A percentile compares a stretch with the other conserved stretches of the same genome.
phyloP scores from a whole-genome alignment of 2,888 invertebrate genomes.

The Pachymerium ferrugineum region DNA sequence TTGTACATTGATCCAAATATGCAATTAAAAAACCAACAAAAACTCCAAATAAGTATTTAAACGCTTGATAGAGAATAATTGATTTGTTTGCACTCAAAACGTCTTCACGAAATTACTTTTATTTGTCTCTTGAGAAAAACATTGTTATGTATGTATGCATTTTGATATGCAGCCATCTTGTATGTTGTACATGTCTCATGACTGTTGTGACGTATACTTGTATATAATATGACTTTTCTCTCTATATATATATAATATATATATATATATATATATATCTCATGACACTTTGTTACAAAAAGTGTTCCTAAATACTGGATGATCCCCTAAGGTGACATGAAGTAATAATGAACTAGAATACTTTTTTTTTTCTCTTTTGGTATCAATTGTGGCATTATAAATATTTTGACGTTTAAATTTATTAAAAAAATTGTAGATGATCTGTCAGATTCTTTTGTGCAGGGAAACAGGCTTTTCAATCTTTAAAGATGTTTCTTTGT shows the following conservation, averaged over 20 bases:
- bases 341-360: not conserved
- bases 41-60: not conserved
- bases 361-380: not conserved
- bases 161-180: constrained; percentile 28
- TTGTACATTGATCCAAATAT: not conserved
- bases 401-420: not conserved
- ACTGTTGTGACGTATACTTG: constrained; percentile 15
- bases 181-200: constrained; percentile 11
- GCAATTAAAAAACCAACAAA: not conserved
- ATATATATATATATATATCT: not conserved
- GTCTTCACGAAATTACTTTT: not conserved
- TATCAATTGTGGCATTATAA: not conserved
- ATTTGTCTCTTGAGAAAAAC: not conserved
- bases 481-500: not conserved
- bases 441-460: too few species aligned
- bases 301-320: too few species aligned
- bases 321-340: not conserved
- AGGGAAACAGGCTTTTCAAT: not conserved
- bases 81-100: not conserved
- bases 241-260: not conserved
- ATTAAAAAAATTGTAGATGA: not conserved
- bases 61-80: not conserved
- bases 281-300: not conserved
- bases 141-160: constrained; percentile 25
- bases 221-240: constrained; percentile 12